Base-by-base conservation (phyloP, 2,888 invertebrate genomes). In the Andrena marginata region DNA sequence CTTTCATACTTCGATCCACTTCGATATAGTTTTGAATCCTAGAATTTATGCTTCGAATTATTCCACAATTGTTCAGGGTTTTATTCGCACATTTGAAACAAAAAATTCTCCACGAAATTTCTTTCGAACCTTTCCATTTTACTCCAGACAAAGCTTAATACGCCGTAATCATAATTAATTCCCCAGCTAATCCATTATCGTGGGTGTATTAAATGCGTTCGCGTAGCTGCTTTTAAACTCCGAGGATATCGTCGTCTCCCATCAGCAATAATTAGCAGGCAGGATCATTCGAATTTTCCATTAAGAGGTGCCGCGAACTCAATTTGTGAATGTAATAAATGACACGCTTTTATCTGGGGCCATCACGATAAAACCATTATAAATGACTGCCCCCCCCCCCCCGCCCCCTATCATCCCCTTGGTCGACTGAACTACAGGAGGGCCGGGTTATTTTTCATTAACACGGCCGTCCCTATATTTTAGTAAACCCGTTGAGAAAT, bases 381-480 rank as follows among this genome's bases (percentile, higher is more conserved):
- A 74, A 80, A 77, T 74, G 85, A 85, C 70, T 42, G 4, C 16
- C 16, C 4, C 16, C 42, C 16, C 1, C 16, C 42, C 42, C 1
- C 4, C 1, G 3, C 13, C 35, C 10, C 13, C 42, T 4, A 5
- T 13, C 42, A 42, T 5, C 42, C 42, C 8, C 75, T 56, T n/a
- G 48, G 73, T 33, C 35, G 51, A 31, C 54, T 71, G 35, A 73
- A 80, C 80, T 64, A 74, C 56, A 67, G 62, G 59, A 33, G 60
- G 73, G 16, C 42, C 67, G 48, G 73, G 71, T 82, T 87, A 87
- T 87, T 87, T 87, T 87, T 87, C 84, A 85, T 87, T 87, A 85
- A 84, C 70, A 77, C 63, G 56, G 56, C 64, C 65, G 77, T 42
- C 71, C 23, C 64, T 59, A 63, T 69, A 62, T 77, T 82, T 82